A percentile compares a stretch with the other conserved stretches of the same genome.
Evolutionary conservation across 2,888 invertebrate genomes (phyloP).

Genomic region (Copidosoma aretas): DNA sequence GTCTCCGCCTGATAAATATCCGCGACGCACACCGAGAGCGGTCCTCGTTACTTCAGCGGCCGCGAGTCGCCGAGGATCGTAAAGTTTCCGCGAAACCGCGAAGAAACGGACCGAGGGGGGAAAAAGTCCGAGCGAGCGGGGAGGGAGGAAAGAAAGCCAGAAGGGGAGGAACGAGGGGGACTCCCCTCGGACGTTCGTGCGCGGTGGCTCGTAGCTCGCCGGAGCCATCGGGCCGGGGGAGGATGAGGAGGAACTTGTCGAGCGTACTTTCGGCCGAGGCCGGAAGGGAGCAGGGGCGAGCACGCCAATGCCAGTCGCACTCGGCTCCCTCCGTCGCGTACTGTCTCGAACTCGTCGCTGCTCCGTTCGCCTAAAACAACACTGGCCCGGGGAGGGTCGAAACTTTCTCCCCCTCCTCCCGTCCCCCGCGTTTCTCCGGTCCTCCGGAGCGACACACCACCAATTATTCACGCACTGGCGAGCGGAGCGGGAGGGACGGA

Average conservation of each 20-base stretch:
- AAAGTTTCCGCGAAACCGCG: constrained; percentile 9
- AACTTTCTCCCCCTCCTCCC: background rate
- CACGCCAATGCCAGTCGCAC: constrained; percentile 38
- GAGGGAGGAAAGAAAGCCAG: constrained; percentile 12
- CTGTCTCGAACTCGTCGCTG: constrained; percentile 13
- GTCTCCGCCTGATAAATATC: background rate
- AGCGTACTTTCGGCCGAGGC: constrained; percentile 34
- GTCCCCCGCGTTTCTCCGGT: background rate
- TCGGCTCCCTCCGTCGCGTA: background rate
- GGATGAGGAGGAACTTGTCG: constrained; percentile 33
- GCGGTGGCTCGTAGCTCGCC: constrained; percentile 34
- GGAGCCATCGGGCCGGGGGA: no score
- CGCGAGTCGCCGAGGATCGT: constrained; percentile 5
- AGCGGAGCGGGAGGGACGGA: constrained; percentile 3
- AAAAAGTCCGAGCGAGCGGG: background rate
- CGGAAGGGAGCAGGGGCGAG: constrained; percentile 6
- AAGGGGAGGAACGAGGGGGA: background rate
- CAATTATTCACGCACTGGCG: constrained; percentile 28
- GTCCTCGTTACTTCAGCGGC: background rate
- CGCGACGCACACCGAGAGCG: background rate
- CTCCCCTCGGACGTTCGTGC: constrained; percentile 17
- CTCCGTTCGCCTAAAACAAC: constrained; percentile 24
- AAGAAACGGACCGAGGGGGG: background rate
- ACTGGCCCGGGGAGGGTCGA: constrained; percentile 4
- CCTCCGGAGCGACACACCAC: constrained; percentile 7